phyloP scores from a whole-genome alignment of 2,113 vertebrate species.

The Donacobius atricapilla region DNA sequence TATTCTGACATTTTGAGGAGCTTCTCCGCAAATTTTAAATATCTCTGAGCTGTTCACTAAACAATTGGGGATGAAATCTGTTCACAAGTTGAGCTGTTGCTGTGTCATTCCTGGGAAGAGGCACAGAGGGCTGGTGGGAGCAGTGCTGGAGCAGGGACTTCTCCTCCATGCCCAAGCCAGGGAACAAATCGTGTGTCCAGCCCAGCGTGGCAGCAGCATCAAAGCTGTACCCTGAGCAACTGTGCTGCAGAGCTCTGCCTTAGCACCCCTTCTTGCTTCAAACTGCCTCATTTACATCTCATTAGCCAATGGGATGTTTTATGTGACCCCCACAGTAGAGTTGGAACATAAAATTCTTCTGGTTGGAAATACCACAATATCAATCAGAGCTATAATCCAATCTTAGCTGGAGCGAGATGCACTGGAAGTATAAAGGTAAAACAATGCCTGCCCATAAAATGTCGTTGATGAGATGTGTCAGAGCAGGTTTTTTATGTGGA shows the following conservation, averaged over 20 bases:
- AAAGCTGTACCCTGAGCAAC: neutral
- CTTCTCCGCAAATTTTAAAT: neutral
- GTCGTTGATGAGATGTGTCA: neutral
- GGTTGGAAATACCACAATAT: neutral
- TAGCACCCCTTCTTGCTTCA: neutral
- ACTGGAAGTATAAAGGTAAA: neutral
- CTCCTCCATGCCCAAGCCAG: neutral
- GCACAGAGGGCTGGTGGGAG: neutral
- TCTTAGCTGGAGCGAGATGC: neutral
- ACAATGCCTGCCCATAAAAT: neutral
- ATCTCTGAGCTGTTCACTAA: neutral
- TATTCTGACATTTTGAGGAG: neutral
- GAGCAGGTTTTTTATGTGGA: neutral
- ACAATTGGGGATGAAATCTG: neutral
- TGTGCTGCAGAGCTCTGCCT: neutral
- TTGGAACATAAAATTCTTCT: neutral
- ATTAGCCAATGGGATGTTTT: neutral
- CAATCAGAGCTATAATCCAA: neutral
- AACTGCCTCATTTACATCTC: neutral
- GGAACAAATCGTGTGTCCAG: neutral
- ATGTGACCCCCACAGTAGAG: neutral
- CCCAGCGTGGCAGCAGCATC: neutral
- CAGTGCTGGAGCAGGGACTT: neutral
- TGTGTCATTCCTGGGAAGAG: neutral
- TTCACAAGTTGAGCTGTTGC: neutral